Evolutionary conservation across 2,113 vertebrate species (phyloP).

Genomic region (Bostrychus sinensis): DNA sequence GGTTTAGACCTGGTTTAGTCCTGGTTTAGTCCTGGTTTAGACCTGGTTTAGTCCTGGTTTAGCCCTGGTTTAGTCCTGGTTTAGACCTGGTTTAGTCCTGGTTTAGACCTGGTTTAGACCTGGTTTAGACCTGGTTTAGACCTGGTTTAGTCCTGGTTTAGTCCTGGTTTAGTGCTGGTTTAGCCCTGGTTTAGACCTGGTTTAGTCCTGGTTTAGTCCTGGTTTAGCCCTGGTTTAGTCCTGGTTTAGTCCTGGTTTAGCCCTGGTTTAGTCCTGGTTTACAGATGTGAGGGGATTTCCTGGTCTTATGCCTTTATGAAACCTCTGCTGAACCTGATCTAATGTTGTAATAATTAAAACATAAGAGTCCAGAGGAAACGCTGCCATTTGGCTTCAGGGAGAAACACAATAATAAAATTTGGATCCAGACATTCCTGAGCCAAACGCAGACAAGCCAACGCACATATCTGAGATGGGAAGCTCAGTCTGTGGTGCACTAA

Average conservation of each 20-base stretch:
- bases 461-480: slow-evolving; percentile 34
- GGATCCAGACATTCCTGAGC: slow-evolving; percentile 50
- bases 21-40: background rate
- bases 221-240: background rate
- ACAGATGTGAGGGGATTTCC: background rate
- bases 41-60: background rate
- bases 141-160: background rate
- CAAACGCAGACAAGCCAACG: slow-evolving; percentile 52
- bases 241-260: background rate
- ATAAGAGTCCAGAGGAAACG: slow-evolving; percentile 11
- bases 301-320: too few relatives aligned
- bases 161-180: background rate
- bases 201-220: background rate
- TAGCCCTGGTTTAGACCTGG: background rate
- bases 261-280: too few relatives aligned
- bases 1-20: background rate
- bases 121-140: background rate
- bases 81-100: background rate
- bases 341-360: slow-evolving; percentile 27
- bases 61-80: background rate
- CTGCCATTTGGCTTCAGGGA: slow-evolving; percentile 40
- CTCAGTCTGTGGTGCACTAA: background rate
- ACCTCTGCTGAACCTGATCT: slow-evolving; percentile 33
- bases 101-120: background rate
- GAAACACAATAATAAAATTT: slow-evolving; percentile 17